Percentiles rank a stretch among this genome's conserved stretches.
Evolutionary conservation across 2,888 invertebrate species (phyloP).

Genomic region (Euproctis similis): DNA sequence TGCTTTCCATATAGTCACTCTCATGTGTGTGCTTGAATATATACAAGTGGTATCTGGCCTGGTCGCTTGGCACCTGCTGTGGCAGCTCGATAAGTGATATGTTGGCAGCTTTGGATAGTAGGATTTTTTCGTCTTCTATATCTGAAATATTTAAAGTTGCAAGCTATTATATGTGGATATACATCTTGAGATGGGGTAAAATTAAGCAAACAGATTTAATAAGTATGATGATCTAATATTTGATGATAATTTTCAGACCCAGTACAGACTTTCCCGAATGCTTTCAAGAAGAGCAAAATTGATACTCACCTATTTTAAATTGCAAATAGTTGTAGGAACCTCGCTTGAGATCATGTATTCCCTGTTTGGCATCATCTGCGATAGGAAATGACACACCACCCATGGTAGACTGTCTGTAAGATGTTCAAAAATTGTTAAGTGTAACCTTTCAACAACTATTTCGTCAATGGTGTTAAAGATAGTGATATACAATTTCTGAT

Average conservation of each 20-base stretch:
- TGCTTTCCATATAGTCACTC: slow-evolving; percentile 90
- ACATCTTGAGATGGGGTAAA: no score
- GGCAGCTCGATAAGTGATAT: slow-evolving; percentile 82
- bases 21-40: slow-evolving; percentile 94
- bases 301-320: slow-evolving; percentile 82
- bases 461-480: no score
- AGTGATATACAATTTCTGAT: no score
- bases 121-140: slow-evolving; percentile 89
- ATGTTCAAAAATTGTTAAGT: no score
- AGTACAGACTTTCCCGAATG: no score
- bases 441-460: no score
- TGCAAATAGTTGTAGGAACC: slow-evolving; percentile 93
- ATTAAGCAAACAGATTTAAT: no score
- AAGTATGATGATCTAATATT: no score
- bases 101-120: slow-evolving; percentile 84
- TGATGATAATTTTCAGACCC: no score
- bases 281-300: no score
- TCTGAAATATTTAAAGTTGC: slow-evolving; percentile 78
- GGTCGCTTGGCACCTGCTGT: slow-evolving; percentile 87
- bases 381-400: slow-evolving; percentile 94
- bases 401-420: slow-evolving; percentile 87
- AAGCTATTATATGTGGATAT: no score
- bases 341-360: slow-evolving; percentile 82
- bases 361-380: slow-evolving; percentile 84
- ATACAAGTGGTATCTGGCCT: slow-evolving; percentile 93